phyloP scores from a whole-genome alignment of 2,888 invertebrate genomes.

The Sphaerophoria taeniata region DNA sequence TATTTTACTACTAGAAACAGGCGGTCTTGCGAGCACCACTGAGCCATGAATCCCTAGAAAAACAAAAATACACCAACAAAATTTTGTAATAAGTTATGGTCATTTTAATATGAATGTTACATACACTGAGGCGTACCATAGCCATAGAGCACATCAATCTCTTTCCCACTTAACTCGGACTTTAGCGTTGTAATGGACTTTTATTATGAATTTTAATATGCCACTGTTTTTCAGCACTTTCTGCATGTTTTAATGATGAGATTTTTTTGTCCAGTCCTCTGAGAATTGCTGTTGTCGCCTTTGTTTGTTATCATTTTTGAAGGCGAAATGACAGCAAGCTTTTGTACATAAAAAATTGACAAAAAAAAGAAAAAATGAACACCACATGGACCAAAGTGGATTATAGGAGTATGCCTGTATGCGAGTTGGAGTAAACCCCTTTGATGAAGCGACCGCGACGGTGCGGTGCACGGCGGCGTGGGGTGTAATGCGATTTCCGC shows the following conservation, averaged over 20 bases:
- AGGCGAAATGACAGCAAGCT: slow-evolving; percentile 58
- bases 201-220: slow-evolving; percentile 72
- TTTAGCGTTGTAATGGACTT: slow-evolving; percentile 60
- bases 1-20: slow-evolving; percentile 26
- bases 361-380: slow-evolving; percentile 16
- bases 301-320: slow-evolving; percentile 55
- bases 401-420: too few species aligned
- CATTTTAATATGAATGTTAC: slow-evolving; percentile 61
- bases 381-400: slow-evolving; percentile 32
- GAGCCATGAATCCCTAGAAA: slow-evolving; percentile 6
- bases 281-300: slow-evolving; percentile 8
- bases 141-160: slow-evolving; percentile 67
- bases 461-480: too few species aligned
- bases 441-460: too few species aligned
- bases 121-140: slow-evolving; percentile 60
- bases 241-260: slow-evolving; percentile 37
- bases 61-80: slow-evolving; percentile 39
- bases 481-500: slow-evolving; percentile 53
- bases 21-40: slow-evolving; percentile 27
- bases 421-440: too few species aligned
- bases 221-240: slow-evolving; percentile 44
- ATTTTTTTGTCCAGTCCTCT: background rate
- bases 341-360: slow-evolving; percentile 16
- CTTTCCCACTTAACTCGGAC: slow-evolving; percentile 40
- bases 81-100: slow-evolving; percentile 68